Evolutionary conservation across 2,113 vertebrate genomes (phyloP).

Genomic region (Anser brachyrhynchus): DNA sequence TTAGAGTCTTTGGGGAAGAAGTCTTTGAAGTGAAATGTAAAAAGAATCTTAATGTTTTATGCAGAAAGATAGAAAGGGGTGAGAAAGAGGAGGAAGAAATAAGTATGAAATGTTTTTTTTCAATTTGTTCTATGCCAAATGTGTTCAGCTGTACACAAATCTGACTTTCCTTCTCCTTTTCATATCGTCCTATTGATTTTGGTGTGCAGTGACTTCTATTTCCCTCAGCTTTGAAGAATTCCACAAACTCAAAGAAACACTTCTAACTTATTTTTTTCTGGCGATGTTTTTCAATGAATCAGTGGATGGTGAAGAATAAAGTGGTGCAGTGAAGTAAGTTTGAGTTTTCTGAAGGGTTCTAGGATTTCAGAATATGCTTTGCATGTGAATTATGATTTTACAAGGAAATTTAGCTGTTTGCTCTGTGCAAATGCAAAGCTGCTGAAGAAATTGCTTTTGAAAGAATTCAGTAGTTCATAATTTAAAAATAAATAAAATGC

Average conservation of each 20-base stretch:
- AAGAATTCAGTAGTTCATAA: neutral
- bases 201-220: neutral
- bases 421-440: neutral
- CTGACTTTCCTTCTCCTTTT: neutral
- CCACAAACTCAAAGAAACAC: neutral
- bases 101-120: neutral
- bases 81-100: neutral
- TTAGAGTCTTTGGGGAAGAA: neutral
- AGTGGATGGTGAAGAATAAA: neutral
- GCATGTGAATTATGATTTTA: neutral
- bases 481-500: neutral
- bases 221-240: neutral
- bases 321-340: neutral
- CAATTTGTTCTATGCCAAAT: neutral
- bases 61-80: neutral
- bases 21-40: constrained; percentile 28
- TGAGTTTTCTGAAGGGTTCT: neutral
- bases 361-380: neutral
- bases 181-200: neutral
- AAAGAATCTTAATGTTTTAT: constrained; percentile 35
- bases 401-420: neutral
- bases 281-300: neutral
- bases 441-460: neutral
- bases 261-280: neutral
- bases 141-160: neutral